phyloP scores from a whole-genome alignment of 2,797 vertebrate species.

The Anguilla marmorata region DNA sequence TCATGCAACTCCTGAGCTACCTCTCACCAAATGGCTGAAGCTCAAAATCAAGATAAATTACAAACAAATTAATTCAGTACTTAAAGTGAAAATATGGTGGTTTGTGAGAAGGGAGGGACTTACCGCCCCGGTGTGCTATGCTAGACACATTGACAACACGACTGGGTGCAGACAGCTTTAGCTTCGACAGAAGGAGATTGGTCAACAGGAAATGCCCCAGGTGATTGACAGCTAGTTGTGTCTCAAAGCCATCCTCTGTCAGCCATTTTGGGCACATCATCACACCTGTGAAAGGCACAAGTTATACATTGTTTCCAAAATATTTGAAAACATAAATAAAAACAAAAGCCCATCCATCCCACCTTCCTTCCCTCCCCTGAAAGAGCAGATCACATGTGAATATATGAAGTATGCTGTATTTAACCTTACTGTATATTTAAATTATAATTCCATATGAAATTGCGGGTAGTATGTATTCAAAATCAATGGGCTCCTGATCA shows the following conservation, averaged over 20 bases:
- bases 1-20: neutral
- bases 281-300: slow-evolving; percentile 60
- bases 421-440: neutral
- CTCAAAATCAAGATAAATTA: neutral
- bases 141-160: slow-evolving; percentile 71
- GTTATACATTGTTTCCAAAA: neutral
- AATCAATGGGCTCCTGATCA: neutral
- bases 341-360: neutral
- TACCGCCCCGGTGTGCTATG: slow-evolving; percentile 71
- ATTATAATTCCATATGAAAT: neutral
- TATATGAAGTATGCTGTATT: neutral
- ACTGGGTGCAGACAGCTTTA: slow-evolving; percentile 68
- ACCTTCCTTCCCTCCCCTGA: neutral
- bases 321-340: neutral
- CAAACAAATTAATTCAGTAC: neutral
- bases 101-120: neutral
- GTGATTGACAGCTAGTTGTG: slow-evolving; percentile 74
- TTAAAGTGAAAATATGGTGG: neutral
- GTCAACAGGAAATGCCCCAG: slow-evolving; percentile 75
- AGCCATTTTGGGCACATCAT: slow-evolving; percentile 76
- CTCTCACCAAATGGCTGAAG: neutral
- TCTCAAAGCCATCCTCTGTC: slow-evolving; percentile 76
- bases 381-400: neutral
- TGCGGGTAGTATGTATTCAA: neutral
- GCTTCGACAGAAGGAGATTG: slow-evolving; percentile 64